These are phyloP conservation scores for Phyto melanocephala DNA, from an alignment of 2,888 invertebrate species.

Conservation along the genomic window DNA sequence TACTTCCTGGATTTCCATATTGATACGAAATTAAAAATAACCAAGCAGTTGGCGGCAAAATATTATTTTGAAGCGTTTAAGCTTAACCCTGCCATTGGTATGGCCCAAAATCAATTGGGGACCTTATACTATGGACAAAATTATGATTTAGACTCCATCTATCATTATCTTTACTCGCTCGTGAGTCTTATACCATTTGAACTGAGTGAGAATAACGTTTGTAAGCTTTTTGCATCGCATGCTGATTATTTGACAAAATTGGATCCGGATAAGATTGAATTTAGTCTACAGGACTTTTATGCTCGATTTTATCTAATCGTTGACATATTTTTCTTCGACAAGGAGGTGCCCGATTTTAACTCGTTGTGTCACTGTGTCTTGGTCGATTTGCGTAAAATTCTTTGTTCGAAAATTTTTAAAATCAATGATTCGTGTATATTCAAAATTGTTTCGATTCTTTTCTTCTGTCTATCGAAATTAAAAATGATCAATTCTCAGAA, in stretches of 20 bases:
- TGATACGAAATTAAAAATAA: constrained; percentile 73
- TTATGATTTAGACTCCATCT: constrained; percentile 91
- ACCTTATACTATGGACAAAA: constrained; percentile 90
- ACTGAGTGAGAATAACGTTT: constrained; percentile 92
- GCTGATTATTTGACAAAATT: constrained; percentile 82
- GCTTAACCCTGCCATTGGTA: constrained; percentile 88
- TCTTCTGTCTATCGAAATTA: constrained; percentile 89
- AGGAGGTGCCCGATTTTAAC: constrained; percentile 83
- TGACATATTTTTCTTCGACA: constrained; percentile 80
- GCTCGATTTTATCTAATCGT: constrained; percentile 79
- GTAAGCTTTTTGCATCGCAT: constrained; percentile 86
- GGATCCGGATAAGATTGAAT: constrained; percentile 78
- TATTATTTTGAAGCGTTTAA: constrained; percentile 92
- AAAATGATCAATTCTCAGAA: constrained; percentile 87
- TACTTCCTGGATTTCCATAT: constrained; percentile 81
- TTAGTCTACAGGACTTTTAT: constrained; percentile 79
- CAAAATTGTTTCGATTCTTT: constrained; percentile 89
- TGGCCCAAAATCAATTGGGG: constrained; percentile 97
- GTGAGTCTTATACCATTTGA: constrained; percentile 90
- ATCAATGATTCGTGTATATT: constrained; percentile 84
- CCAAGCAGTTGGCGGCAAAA: constrained; percentile 81
- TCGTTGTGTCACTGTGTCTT: constrained; percentile 85
- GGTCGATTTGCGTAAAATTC: constrained; percentile 86
- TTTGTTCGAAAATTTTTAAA: constrained; percentile 83
- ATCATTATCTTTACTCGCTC: constrained; percentile 92